These are phyloP conservation scores for Myzus persicae DNA, from an alignment of 1,140 invertebrate species.

Conservation along the genomic window DNA sequence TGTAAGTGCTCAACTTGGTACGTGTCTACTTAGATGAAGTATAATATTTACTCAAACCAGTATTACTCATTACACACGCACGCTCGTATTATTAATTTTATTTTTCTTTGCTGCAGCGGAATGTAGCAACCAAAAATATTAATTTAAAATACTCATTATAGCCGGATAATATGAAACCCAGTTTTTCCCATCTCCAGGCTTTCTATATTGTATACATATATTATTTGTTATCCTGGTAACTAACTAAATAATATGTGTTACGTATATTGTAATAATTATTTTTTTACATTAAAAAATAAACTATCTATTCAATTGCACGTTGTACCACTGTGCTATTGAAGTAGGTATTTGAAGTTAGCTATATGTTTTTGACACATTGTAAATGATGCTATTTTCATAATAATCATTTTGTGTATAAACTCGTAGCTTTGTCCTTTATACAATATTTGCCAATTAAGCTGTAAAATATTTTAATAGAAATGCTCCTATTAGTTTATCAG, in stretches of 20 bases:
- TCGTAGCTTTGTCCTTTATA: neutral
- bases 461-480: neutral
- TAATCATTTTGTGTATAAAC: neutral
- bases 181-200: neutral
- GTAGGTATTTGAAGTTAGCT: neutral
- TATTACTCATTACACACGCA: neutral
- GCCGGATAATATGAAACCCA: neutral
- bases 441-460: neutral
- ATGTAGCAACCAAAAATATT: neutral
- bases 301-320: neutral
- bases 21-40: neutral
- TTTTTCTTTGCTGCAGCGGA: neutral
- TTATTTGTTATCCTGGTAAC: neutral
- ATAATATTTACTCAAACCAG: neutral
- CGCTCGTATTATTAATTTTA: neutral
- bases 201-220: neutral
- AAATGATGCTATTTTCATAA: conserved; percentile 18
- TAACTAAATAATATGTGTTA: neutral
- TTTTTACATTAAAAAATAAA: conserved; percentile 8
- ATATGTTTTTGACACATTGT: neutral
- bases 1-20: neutral
- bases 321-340: neutral
- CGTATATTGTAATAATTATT: neutral
- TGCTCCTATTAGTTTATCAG: neutral
- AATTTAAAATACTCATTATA: conserved; percentile 2